Evolutionary conservation across 2,888 invertebrate species (phyloP), one percentile per base, ranked within the genome.

Genomic region (Baronia brevicornis): DNA sequence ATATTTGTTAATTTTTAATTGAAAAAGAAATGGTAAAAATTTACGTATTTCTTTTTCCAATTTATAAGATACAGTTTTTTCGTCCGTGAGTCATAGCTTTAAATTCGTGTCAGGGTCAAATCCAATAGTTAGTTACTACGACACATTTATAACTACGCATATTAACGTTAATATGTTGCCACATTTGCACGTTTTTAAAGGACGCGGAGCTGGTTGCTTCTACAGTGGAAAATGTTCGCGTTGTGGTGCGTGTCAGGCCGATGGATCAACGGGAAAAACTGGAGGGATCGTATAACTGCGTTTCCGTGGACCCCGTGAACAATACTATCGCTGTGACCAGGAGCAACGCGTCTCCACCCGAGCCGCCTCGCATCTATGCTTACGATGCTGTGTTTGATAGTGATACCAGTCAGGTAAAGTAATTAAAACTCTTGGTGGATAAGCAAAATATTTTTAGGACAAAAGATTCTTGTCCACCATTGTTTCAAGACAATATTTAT

Each of bases 341-440:
- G 67, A 91, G 90, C 28, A 90, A 90, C 52, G 88, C 89, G 17
- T 85, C 86, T 0, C 87, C 88, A 1, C 88, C 89, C 5, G 94
- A 94, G 54, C 92, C 93, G 14, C 91, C 94, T 0, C 94, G 97
- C 72, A 88, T 91, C 0, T 99, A 96, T 68, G 94, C 94, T 5
- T 99, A 98, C 64, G 99, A 99, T 73, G 91, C 94, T 23, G 96
- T 97, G 14, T 99, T 98, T 71, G 94, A 92, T 28, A 89, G 88
- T 8, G 90, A 91, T 47, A 93, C 96, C 0, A 91, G 91, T 38
- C 94, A 96, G 86, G 93, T 95, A 58, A 32, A 4, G 7, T 32
- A 18, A 4, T 12, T n/a, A n/a, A n/a, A n/a, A n/a, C n/a, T n/a
- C n/a, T n/a, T n/a, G n/a, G n/a, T n/a, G n/a, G n/a, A n/a, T n/a